Evolutionary conservation across 2,797 vertebrate species (phyloP).

Genomic region (Anas capensis): DNA sequence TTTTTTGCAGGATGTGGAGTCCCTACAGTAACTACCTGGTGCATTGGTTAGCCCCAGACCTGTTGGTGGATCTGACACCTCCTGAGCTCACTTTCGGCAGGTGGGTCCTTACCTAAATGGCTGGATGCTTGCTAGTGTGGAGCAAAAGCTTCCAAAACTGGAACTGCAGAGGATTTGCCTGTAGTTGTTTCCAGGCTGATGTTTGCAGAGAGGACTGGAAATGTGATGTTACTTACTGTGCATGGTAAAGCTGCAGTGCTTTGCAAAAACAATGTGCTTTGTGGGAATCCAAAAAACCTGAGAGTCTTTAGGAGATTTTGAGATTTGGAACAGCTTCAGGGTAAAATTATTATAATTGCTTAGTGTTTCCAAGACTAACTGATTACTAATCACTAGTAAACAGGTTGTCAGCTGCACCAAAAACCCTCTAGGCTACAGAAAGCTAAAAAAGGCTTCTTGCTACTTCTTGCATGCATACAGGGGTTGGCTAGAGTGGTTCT

Average conservation of each 20-base stretch:
- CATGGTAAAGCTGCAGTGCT: neutral
- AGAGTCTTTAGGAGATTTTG: neutral
- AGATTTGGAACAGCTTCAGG: neutral
- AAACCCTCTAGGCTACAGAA: neutral
- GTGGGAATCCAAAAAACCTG: neutral
- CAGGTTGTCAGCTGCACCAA: neutral
- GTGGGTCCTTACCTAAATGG: neutral
- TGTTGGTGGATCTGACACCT: neutral
- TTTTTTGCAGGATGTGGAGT: neutral
- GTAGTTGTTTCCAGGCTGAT: constrained; percentile 26
- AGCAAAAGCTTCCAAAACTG: neutral
- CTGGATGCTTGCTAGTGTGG: neutral
- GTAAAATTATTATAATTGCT: neutral
- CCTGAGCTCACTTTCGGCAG: neutral
- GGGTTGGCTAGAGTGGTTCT: neutral
- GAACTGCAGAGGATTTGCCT: neutral
- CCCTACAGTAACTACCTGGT: neutral
- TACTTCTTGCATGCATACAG: rapidly evolving
- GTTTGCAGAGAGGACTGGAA: neutral
- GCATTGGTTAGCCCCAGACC: neutral
- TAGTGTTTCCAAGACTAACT: neutral
- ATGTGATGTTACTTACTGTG: neutral
- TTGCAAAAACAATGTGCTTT: neutral
- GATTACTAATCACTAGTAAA: neutral
- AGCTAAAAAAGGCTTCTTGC: neutral